Evolutionary conservation across 2,888 invertebrate species (phyloP), one percentile per base, ranked within the genome.

Genomic region (Apotomis capreana): DNA sequence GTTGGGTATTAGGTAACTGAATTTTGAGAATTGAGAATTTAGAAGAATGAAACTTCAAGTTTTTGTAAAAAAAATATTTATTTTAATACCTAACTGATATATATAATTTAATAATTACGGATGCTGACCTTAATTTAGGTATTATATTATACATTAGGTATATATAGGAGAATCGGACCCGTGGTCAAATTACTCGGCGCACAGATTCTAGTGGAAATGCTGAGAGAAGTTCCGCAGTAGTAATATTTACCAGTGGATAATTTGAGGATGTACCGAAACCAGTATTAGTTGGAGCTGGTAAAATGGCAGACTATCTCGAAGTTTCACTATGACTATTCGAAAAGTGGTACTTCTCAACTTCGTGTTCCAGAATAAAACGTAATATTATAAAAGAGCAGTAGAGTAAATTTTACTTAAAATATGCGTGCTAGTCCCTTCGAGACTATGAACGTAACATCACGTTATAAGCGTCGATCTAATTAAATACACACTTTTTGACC

Each of bases 331-430:
- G 44, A 61, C 61, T 68, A 68, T 61, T 55, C 55, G 68, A 61
- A 69, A 69, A 68, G 68, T 68, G 36, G 59, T 44, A 26, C 61
- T 69, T 58, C 63, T 63, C 63, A 63, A 63, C 57, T 69, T 58
- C 26, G 44, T 57, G 68, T n/a, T 44, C 44, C 60, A 26, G 37
- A 13, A n/a, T 69, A 12, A 26, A 68, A 13, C 46, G 44, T 61
- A 61, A 51, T 68, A 26, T 4, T 58, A 46, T 5, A 15, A 51
- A 12, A 60, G 52, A 40, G n/a, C 68, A 68, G 68, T 60, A 68
- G 60, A 36, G 6, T 4, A 26, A 26, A 65, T 10, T 44, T 44
- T 44, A 44, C 5, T 44, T 6, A 5, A 3, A 44, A 44, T 44
- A 44, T 15, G 26, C 2, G 26, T 26, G 26, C 26, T 26, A 26